Evolutionary conservation across 2,113 vertebrate species (phyloP).

Genomic region (Cygnus atratus): DNA sequence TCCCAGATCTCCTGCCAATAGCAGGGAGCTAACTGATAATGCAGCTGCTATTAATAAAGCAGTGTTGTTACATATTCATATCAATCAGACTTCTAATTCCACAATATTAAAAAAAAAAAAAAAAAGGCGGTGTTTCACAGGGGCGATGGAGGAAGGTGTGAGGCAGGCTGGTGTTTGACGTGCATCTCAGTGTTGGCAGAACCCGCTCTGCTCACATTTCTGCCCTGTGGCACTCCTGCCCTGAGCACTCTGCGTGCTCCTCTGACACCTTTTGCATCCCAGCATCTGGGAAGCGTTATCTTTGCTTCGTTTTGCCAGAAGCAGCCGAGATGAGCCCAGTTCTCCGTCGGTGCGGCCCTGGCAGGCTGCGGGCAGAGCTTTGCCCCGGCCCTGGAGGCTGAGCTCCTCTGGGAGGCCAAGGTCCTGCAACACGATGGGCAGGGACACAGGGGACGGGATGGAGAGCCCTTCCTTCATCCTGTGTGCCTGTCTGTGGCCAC

Average conservation of each 20-base stretch:
- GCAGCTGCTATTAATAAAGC: conserved; percentile 72
- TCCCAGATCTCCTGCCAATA: conserved; percentile 63
- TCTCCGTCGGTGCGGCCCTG: neutral
- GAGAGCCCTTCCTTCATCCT: neutral
- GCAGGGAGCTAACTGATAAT: conserved; percentile 57
- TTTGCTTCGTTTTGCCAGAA: neutral
- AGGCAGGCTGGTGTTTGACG: neutral
- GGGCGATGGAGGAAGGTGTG: neutral
- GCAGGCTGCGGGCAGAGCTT: neutral
- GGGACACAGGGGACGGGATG: neutral
- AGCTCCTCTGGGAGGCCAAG: no score
- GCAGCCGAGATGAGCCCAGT: neutral
- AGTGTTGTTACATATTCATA: conserved; percentile 61
- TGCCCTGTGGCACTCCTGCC: neutral
- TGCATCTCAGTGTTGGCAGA: neutral
- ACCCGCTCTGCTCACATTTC: neutral
- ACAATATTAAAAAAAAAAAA: neutral
- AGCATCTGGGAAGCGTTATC: neutral
- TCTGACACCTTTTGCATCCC: neutral
- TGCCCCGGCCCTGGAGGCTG: neutral
- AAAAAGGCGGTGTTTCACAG: neutral
- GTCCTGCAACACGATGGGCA: neutral
- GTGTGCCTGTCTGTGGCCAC: neutral
- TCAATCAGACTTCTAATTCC: conserved; percentile 58
- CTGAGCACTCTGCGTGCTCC: neutral